Evolutionary conservation across 2,888 invertebrate species (phyloP).

Genomic region (Muschampia plurimacula): DNA sequence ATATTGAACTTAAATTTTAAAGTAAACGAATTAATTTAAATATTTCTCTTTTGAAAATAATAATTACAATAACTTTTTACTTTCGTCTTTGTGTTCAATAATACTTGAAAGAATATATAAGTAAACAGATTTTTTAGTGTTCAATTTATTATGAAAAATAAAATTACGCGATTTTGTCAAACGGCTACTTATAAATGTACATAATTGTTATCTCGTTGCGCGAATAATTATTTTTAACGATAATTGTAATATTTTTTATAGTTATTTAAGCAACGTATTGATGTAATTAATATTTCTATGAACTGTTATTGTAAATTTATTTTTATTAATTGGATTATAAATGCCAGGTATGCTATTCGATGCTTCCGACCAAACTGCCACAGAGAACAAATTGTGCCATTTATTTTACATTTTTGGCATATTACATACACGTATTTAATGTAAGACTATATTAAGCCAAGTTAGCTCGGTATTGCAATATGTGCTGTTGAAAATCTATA

Average conservation of each 20-base stretch:
- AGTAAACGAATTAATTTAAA: not conserved
- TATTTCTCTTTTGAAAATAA: not conserved
- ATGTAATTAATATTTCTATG: slow-evolving; percentile 71
- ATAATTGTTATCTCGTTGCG: slow-evolving; percentile 60
- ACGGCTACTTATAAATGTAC: not conserved
- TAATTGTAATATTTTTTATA: slow-evolving; percentile 46
- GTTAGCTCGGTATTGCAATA: not conserved
- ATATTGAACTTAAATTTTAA: not conserved
- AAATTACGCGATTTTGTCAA: too few relatives aligned
- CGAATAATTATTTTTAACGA: slow-evolving; percentile 48
- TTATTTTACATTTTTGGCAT: slow-evolving; percentile 34
- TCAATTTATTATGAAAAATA: too few relatives aligned
- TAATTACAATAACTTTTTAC: not conserved
- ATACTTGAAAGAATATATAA: not conserved
- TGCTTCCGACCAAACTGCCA: slow-evolving; percentile 45
- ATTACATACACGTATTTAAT: slow-evolving; percentile 12
- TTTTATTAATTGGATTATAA: slow-evolving; percentile 24
- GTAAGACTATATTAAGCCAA: not conserved
- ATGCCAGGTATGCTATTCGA: slow-evolving; percentile 45
- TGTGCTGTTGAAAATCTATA: too few relatives aligned
- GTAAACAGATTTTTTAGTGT: too few relatives aligned
- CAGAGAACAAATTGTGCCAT: slow-evolving; percentile 54
- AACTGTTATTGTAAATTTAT: slow-evolving; percentile 62
- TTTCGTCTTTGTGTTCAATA: not conserved
- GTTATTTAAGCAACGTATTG: slow-evolving; percentile 49